phyloP scores from a whole-genome alignment of 2,888 invertebrate genomes.

The Argynnis bischoffii region DNA sequence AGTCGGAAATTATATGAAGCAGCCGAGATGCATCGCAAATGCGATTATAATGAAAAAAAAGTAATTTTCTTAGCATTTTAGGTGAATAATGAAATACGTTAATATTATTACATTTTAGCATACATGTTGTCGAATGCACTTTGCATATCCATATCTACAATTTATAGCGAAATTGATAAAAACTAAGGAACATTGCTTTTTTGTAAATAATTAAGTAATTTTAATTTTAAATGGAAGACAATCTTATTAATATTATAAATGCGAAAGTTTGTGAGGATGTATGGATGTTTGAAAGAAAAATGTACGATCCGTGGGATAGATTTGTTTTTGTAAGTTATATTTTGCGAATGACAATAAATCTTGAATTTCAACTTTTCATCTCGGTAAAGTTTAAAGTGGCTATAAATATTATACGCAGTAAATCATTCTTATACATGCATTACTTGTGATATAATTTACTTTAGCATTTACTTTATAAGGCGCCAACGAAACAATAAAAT shows the following conservation, averaged over 20 bases:
- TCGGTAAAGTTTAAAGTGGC: conserved; percentile 15
- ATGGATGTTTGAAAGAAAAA: too few relatives aligned
- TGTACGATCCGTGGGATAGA: too few relatives aligned
- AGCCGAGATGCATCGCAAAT: conserved; percentile 25
- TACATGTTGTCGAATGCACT: too few relatives aligned
- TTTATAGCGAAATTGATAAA: too few relatives aligned
- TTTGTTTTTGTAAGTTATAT: not conserved
- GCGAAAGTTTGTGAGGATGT: too few relatives aligned
- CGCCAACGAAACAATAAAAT: conserved; percentile 44
- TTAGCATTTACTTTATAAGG: conserved; percentile 22
- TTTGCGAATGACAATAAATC: conserved; percentile 10
- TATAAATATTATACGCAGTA: conserved; percentile 14
- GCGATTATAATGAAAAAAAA: conserved; percentile 14
- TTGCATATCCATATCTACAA: too few relatives aligned
- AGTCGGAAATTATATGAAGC: conserved; percentile 37
- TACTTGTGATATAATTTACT: conserved; percentile 17
- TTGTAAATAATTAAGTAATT: too few relatives aligned
- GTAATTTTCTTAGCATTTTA: not conserved
- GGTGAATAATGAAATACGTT: not conserved
- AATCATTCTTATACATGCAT: conserved; percentile 6
- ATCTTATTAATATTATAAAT: not conserved
- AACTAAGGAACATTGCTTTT: too few relatives aligned
- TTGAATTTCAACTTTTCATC: conserved; percentile 12
- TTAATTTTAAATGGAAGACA: not conserved
- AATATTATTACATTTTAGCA: not conserved